Evolutionary conservation across 1,140 invertebrate genomes (phyloP).

Genomic region (Pogonus chalceus): DNA sequence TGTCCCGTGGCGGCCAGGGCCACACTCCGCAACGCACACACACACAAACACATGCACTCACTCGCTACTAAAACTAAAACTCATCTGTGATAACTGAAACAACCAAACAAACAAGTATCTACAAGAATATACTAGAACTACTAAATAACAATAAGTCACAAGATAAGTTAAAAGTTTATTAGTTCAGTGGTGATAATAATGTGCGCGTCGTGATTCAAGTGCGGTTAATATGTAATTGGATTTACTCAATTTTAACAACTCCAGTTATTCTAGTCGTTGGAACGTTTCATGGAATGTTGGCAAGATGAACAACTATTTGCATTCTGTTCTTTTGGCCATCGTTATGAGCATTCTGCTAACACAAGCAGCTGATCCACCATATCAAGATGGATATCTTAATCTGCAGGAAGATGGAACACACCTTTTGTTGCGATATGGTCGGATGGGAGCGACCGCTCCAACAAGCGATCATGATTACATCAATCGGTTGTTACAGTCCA

Average conservation of each 20-base stretch:
- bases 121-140: background rate
- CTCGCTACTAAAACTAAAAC: background rate
- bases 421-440: conserved; percentile 1
- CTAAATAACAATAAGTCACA: background rate
- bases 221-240: background rate
- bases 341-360: conserved; percentile 32
- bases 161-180: background rate
- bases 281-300: conserved; percentile 28
- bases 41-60: background rate
- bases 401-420: background rate
- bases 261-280: background rate
- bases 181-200: background rate
- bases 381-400: background rate
- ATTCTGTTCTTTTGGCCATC: conserved; percentile 29
- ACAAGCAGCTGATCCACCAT: conserved; percentile 31
- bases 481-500: conserved; percentile 20
- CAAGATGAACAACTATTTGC: conserved; percentile 32
- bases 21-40: background rate
- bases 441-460: conserved; percentile 11
- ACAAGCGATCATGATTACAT: conserved; percentile 20
- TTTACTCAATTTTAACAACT: background rate
- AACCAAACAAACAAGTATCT: background rate
- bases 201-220: conserved; percentile 5
- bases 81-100: conserved; percentile 7
- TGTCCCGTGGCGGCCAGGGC: background rate